A percentile compares a stretch with the other conserved stretches of the same genome.
phyloP scores from a whole-genome alignment of 2,888 invertebrate genomes.

The Melangyna quadrimaculata region DNA sequence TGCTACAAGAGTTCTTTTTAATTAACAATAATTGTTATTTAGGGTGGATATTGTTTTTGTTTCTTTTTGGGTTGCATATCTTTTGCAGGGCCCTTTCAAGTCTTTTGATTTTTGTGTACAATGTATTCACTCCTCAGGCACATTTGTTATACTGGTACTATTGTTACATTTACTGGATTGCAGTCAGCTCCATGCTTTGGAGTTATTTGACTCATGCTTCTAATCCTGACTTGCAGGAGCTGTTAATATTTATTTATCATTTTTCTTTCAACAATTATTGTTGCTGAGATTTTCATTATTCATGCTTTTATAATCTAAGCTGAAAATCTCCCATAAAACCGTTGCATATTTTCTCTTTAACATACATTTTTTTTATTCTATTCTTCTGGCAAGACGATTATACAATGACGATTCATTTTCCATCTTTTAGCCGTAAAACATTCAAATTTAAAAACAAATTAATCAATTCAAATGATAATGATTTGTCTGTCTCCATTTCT shows the following conservation, averaged over 20 bases:
- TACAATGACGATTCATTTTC: slow-evolving; percentile 2
- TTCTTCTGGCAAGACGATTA: slow-evolving; percentile 51
- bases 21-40: not conserved
- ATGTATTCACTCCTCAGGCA: slow-evolving; percentile 40
- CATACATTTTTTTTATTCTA: not conserved
- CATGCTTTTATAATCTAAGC: slow-evolving; percentile 58
- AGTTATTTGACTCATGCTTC: slow-evolving; percentile 5
- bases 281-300: slow-evolving; percentile 50
- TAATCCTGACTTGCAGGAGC: slow-evolving; percentile 13
- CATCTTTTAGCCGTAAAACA: slow-evolving; percentile 29
- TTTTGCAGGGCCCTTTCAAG: slow-evolving; percentile 10
- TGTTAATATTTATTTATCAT: not conserved
- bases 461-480: slow-evolving; percentile 44
- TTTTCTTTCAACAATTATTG: slow-evolving; percentile 5
- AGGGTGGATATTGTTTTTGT: slow-evolving; percentile 39
- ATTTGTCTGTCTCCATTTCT: slow-evolving; percentile 17
- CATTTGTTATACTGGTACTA: slow-evolving; percentile 67
- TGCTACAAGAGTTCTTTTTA: slow-evolving; percentile 17
- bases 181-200: not conserved
- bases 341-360: not conserved
- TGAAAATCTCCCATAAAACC: slow-evolving; percentile 52
- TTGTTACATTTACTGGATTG: slow-evolving; percentile 48
- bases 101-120: slow-evolving; percentile 59
- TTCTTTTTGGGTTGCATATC: slow-evolving; percentile 9
- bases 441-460: slow-evolving; percentile 11